phyloP scores from a whole-genome alignment of 2,888 invertebrate genomes.

The Idaea straminata region DNA sequence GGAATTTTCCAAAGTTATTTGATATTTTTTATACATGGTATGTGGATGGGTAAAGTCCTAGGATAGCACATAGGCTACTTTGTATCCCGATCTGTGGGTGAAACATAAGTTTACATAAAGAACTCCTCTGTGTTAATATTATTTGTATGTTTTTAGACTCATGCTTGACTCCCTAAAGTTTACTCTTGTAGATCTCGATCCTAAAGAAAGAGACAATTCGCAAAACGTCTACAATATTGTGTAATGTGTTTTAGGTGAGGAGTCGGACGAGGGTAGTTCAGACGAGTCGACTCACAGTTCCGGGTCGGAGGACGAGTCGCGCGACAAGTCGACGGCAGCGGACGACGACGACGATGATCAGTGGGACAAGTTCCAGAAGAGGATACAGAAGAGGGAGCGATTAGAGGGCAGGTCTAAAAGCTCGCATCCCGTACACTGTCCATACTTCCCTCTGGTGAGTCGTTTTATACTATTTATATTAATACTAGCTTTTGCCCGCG shows the following conservation, averaged over 20 bases:
- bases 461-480: no score
- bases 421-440: conserved; percentile 98
- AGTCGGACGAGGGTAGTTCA: conserved; percentile 65
- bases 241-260: conserved; percentile 46
- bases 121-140: no score
- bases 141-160: no score
- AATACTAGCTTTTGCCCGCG: conserved; percentile 3
- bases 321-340: conserved; percentile 81
- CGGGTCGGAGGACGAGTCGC: conserved; percentile 78
- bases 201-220: no score
- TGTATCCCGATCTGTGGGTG: no score
- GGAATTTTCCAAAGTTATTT: neutral
- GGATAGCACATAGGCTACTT: no score
- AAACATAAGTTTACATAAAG: no score
- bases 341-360: conserved; percentile 92
- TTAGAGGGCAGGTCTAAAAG: conserved; percentile 96
- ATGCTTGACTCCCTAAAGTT: no score
- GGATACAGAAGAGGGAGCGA: conserved; percentile 91
- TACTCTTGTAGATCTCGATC: no score
- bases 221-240: no score
- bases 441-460: conserved; percentile 92
- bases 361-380: conserved; percentile 96
- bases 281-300: conserved; percentile 72
- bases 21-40: no score
- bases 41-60: no score